A percentile compares a stretch with the other conserved stretches of the same genome.
These are phyloP conservation scores for Pagrus major DNA, from an alignment of 2,113 vertebrate genomes.

Conservation along the genomic window DNA sequence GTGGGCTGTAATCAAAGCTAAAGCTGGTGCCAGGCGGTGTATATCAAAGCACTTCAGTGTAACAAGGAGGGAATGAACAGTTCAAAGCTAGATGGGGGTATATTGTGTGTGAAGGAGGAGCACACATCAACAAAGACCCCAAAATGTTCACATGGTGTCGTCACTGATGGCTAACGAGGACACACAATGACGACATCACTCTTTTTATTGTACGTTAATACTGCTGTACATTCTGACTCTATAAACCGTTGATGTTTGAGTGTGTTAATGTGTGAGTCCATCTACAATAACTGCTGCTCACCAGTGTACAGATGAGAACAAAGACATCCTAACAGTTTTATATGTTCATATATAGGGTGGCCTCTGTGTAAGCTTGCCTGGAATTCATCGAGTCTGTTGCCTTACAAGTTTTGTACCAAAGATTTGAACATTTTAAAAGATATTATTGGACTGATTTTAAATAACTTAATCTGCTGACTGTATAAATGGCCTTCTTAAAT, in stretches of 20 bases:
- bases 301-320: conserved; percentile 14
- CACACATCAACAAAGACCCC: background rate
- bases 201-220: conserved; percentile 18
- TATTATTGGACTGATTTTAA: background rate
- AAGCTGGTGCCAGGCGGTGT: too few relatives aligned
- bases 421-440: conserved; percentile 20
- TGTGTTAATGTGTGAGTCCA: conserved; percentile 12
- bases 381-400: conserved; percentile 4
- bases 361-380: background rate
- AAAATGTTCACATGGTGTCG: too few relatives aligned
- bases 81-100: background rate
- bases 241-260: conserved; percentile 45
- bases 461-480: conserved; percentile 10
- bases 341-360: background rate
- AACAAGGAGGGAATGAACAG: background rate
- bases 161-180: background rate
- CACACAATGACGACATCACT: conserved; percentile 41
- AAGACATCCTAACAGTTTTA: background rate
- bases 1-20: too few relatives aligned
- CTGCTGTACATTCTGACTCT: background rate
- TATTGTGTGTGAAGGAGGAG: background rate
- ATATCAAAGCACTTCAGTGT: conserved; percentile 5
- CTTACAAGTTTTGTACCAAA: conserved; percentile 42
- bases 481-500: conserved; percentile 7
- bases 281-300: background rate